phyloP scores from a whole-genome alignment of 2,888 invertebrate genomes.

The Leptinotarsa rubiginosa region DNA sequence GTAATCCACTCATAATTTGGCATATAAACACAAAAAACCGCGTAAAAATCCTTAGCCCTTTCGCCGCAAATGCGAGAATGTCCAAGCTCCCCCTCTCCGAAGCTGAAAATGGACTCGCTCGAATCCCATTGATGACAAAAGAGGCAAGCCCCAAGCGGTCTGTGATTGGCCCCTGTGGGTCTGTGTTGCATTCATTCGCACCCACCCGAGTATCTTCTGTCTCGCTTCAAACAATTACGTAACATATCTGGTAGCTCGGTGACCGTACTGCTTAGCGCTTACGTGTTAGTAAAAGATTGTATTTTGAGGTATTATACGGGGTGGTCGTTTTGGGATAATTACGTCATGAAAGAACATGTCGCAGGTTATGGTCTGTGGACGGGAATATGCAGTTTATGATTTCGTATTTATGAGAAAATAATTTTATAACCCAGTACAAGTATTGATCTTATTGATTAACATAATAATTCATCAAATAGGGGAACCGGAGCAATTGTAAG shows the following conservation, averaged over 20 bases:
- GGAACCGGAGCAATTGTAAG: no score
- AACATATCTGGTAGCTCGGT: conserved; percentile 49
- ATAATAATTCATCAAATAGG: no score
- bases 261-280: conserved; percentile 45
- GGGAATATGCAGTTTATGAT: neutral
- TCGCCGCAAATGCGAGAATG: neutral
- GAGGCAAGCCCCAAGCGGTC: conserved; percentile 67
- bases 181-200: conserved; percentile 63
- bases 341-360: neutral
- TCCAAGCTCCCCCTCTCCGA: conserved; percentile 56
- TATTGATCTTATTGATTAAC: no score
- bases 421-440: no score
- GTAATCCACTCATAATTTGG: neutral
- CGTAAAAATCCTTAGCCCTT: neutral
- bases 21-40: neutral
- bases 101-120: conserved; percentile 71
- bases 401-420: no score
- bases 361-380: neutral
- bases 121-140: conserved; percentile 80
- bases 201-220: conserved; percentile 53
- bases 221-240: conserved; percentile 60
- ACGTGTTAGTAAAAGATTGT: conserved; percentile 35
- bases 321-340: conserved; percentile 23
- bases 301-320: conserved; percentile 36
- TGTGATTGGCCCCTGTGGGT: conserved; percentile 71